Conservation (phyloP, 1,140 invertebrate genomes). For the Diploscapter pachys region DNA sequence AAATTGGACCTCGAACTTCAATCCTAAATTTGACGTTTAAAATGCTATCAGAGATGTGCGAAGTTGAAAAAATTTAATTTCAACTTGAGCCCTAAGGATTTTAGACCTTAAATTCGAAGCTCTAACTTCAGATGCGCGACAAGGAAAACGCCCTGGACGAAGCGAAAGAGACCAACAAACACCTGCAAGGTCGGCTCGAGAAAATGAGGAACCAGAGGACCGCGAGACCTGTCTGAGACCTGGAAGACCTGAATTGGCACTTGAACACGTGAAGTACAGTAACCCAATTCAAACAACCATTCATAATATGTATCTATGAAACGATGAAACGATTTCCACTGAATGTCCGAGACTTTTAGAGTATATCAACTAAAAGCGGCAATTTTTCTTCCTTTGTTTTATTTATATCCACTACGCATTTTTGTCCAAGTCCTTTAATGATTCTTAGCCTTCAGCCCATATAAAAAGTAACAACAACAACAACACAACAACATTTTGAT, state of each 20-base stretch:
- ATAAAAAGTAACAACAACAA: no score
- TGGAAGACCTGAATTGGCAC: neutral
- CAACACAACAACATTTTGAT: no score
- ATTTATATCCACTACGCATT: no score
- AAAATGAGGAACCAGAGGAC: constrained; percentile 83
- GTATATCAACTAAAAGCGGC: neutral
- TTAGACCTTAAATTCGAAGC: no score
- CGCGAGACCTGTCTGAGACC: constrained; percentile 16
- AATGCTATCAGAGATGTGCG: no score
- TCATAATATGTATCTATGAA: neutral
- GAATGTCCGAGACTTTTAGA: neutral
- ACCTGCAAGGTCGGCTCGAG: constrained; percentile 89
- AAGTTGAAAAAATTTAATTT: no score
- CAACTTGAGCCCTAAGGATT: no score
- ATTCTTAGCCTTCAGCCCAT: no score
- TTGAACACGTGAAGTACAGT: no score
- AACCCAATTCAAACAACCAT: neutral
- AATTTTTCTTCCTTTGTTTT: neutral
- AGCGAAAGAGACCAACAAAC: constrained; percentile 90
- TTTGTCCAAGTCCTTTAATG: no score
- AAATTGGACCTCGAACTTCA: neutral
- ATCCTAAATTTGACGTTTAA: no score
- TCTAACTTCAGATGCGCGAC: constrained; percentile 77
- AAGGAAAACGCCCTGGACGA: constrained; percentile 91
- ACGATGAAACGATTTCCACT: neutral